These are phyloP conservation scores for Alethe castanea DNA, from an alignment of 2,113 vertebrate species.

Conservation along the genomic window DNA sequence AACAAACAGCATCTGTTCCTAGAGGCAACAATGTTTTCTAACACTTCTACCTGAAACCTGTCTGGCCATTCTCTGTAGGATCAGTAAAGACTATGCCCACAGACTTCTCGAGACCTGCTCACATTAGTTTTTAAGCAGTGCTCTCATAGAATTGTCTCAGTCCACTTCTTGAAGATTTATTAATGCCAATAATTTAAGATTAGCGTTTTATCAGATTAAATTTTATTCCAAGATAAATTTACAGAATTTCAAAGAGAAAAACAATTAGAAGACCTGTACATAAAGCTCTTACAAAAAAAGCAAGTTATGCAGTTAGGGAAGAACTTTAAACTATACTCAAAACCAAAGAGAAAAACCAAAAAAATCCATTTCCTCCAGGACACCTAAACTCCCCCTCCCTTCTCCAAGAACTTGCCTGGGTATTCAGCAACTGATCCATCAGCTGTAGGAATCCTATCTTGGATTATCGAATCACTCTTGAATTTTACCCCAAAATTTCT, in stretches of 20 bases:
- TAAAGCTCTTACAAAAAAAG: not conserved
- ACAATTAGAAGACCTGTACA: not conserved
- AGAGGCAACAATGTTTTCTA: slow-evolving; percentile 5
- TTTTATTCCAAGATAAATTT: not conserved
- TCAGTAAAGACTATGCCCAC: not conserved
- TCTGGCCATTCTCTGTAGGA: slow-evolving; percentile 1
- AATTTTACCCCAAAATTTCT: slow-evolving; percentile 46
- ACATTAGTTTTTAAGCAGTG: not conserved
- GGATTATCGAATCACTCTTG: not conserved
- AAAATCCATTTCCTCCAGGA: not conserved
- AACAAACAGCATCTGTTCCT: slow-evolving; percentile 27
- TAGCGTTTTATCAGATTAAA: not conserved
- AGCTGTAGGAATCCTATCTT: slow-evolving; percentile 10
- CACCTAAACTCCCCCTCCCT: slow-evolving; percentile 20
- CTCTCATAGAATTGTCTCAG: not conserved
- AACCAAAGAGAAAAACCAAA: not conserved
- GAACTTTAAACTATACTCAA: slow-evolving; percentile 8
- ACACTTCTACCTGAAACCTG: not conserved
- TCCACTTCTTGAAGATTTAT: slow-evolving; percentile 29
- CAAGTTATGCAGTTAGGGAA: not conserved
- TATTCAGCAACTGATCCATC: slow-evolving; percentile 39
- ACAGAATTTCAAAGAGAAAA: slow-evolving; percentile 16
- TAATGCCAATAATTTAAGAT: slow-evolving; percentile 6
- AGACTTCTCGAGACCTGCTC: not conserved
- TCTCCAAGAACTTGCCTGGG: not conserved